phyloP scores from a whole-genome alignment of 2,888 invertebrate genomes.

The Myopa tessellatipennis region DNA sequence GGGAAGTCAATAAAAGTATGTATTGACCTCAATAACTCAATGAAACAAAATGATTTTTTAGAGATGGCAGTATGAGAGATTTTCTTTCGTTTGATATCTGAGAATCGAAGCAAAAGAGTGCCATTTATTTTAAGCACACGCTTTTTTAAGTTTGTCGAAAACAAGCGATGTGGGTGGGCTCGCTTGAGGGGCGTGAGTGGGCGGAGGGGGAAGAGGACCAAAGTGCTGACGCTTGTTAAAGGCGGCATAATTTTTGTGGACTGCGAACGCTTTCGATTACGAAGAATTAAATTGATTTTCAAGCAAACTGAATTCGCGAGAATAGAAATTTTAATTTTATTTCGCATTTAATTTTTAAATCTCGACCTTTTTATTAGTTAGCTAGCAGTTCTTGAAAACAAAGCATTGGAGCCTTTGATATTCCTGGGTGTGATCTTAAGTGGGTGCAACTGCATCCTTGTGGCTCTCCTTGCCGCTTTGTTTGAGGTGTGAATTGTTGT shows the following conservation, averaged over 20 bases:
- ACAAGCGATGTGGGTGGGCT: neutral
- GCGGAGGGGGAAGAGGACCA: neutral
- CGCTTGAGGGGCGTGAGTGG: neutral
- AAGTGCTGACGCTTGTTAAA: too few relatives aligned
- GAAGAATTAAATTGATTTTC: neutral
- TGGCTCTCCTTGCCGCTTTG: neutral
- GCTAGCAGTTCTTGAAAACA: too few relatives aligned
- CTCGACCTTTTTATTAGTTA: too few relatives aligned
- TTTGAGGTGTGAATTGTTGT: constrained; percentile 24
- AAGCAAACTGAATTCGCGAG: neutral
- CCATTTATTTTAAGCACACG: neutral
- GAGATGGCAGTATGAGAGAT: too few relatives aligned
- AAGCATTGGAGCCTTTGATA: too few relatives aligned
- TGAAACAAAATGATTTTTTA: neutral
- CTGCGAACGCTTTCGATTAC: neutral
- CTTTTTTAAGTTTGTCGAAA: neutral
- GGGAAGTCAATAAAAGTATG: neutral
- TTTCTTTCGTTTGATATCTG: constrained; percentile 33
- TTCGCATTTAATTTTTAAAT: too few relatives aligned
- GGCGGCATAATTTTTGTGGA: too few relatives aligned
- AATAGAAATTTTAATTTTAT: too few relatives aligned
- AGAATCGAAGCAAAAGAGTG: neutral
- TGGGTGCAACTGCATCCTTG: constrained; percentile 19
- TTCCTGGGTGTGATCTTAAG: neutral
- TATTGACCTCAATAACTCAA: neutral